These are phyloP conservation scores for Bradypodion pumilum DNA, from an alignment of 2,797 vertebrate genomes.

Conservation along the genomic window DNA sequence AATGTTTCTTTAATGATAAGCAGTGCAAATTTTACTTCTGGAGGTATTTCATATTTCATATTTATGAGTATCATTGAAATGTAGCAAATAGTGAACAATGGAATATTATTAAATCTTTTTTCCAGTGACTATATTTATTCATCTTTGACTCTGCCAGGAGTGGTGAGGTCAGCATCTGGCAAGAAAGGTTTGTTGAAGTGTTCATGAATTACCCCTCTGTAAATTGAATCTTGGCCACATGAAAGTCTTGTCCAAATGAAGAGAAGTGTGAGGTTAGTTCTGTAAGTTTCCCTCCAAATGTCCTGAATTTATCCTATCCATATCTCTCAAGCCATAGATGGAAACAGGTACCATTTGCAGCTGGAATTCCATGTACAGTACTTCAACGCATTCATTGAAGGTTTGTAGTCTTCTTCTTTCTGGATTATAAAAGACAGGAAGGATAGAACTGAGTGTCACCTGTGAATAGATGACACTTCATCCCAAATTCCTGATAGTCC, in stretches of 20 bases:
- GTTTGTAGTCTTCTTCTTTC: neutral
- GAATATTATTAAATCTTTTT: neutral
- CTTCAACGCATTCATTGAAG: no score
- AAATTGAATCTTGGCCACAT: no score
- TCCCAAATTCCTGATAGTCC: neutral
- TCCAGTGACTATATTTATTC: neutral
- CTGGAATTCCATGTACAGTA: no score
- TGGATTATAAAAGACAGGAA: neutral
- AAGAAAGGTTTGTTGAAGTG: neutral
- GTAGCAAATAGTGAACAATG: conserved; percentile 13
- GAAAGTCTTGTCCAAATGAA: no score
- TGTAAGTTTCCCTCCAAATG: no score
- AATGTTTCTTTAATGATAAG: conserved; percentile 14
- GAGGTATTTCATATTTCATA: neutral
- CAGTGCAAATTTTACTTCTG: conserved; percentile 4
- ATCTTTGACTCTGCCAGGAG: neutral
- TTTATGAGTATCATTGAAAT: conserved; percentile 25
- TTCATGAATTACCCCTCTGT: no score
- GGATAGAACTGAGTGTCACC: neutral
- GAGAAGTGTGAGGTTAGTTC: no score
- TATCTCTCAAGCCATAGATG: no score
- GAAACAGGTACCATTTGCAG: no score
- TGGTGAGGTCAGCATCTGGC: no score
- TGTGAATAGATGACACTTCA: neutral
- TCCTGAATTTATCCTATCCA: no score